Base-by-base conservation (phyloP, 2,888 invertebrate genomes). In the Syrphus vitripennis region DNA sequence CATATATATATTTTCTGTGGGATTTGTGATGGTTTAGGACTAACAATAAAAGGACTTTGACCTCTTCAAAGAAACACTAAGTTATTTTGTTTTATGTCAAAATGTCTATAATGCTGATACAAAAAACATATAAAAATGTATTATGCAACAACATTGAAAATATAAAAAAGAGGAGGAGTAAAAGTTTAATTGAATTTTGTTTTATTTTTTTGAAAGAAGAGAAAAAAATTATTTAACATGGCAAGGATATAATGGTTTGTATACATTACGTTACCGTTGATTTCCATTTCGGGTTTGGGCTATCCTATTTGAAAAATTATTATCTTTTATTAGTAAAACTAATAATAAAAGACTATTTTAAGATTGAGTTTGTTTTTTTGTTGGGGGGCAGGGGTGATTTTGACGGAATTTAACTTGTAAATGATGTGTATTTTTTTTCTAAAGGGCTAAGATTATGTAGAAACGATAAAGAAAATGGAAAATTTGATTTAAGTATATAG, bases 281-380 rank as follows among this genome's bases (percentile, higher is more conserved):
- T 89, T 90, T 92, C 92, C 92, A 91, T 90, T 91, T 92, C 88
- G 90, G 89, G 88, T 91, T 92, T 82, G 90, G 89, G 90, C 90
- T 91, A 90, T 92, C 92, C 92, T 92, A 91, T 90, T 89, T 89
- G 88, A 91, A 89, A 67, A 90, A 88, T 89, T 88, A 29, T 71
- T 74, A 78, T 57, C 74, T 87, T 78, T 79, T 40, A 75, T 87
- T 87, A 87, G 87, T 87, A 77, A 12, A 14, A 16, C 77, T 48
- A 45, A 45, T 48, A 45, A 45, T 21, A 14, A 19, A 70, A 57
- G 42, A 19, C 4, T 63, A 37, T 21, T n/a, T n/a, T 37, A 21
- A 34, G 14, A 14, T 48, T 45, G 45, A 29, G 2, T 4, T 16
- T 34, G 10, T 21, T n/a, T n/a, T n/a, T n/a, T n/a, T n/a, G n/a